Evolutionary conservation across 2,113 vertebrate species (phyloP).

Genomic region (Calyptommatus sinebrachiatus): DNA sequence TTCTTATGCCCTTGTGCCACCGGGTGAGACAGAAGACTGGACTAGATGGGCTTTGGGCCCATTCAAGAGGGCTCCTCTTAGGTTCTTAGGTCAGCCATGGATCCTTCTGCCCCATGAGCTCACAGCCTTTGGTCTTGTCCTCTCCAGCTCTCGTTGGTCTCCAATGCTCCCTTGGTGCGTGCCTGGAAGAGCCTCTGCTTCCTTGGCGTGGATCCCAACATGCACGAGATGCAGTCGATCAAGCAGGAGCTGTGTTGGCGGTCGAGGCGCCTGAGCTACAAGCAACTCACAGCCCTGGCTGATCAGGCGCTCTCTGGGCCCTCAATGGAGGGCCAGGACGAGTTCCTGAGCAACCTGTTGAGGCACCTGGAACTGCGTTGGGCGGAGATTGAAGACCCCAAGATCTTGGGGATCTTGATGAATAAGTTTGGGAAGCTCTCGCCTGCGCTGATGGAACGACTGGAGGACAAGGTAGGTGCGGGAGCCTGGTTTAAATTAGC

Average conservation of each 20-base stretch:
- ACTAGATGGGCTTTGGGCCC: background rate
- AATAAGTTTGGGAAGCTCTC: conserved; percentile 67
- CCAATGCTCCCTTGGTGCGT: conserved; percentile 76
- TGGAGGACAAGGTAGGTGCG: conserved; percentile 89
- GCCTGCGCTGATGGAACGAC: conserved; percentile 73
- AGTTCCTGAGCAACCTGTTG: conserved; percentile 70
- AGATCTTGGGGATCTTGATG: conserved; percentile 70
- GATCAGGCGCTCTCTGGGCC: conserved; percentile 30
- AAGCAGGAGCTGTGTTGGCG: conserved; percentile 89
- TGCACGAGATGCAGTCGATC: conserved; percentile 66
- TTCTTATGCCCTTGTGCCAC: too few relatives aligned
- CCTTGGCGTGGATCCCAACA: conserved; percentile 45
- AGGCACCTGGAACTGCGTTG: conserved; percentile 89
- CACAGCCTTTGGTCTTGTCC: fast-evolving
- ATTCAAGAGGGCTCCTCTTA: background rate
- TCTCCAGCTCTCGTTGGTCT: conserved; percentile 72
- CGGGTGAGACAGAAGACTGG: too few relatives aligned
- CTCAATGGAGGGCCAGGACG: conserved; percentile 30
- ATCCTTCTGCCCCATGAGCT: too few relatives aligned
- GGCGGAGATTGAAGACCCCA: conserved; percentile 81
- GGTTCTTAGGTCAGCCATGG: background rate
- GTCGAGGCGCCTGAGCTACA: conserved; percentile 75
- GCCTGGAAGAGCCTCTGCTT: conserved; percentile 73
- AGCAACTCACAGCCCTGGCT: conserved; percentile 67
- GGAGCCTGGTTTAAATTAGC: fast-evolving